Base-by-base conservation (phyloP, 2,888 invertebrate genomes). In the Pyrochroa serraticornis region DNA sequence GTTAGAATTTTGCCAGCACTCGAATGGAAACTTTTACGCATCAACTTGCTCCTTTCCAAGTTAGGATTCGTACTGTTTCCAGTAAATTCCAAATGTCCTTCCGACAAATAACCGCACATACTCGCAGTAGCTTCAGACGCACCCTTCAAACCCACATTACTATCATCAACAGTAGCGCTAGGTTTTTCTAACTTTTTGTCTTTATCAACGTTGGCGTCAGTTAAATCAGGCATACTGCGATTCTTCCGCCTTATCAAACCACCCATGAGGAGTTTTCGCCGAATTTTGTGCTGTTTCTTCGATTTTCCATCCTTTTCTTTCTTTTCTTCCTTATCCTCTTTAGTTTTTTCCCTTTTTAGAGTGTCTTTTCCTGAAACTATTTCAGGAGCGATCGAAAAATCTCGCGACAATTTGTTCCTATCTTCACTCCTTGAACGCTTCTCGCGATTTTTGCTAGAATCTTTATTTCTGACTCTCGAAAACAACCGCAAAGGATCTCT, bases 221-320 rank as follows among this genome's bases (percentile, higher is more conserved):
- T 89, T 44, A 95, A 81, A 80, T 95, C 95, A 0, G 95, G 95
- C 92, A 95, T 92, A 51, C 93, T 93, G 64, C 94, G 83, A 74
- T 95, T 95, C 76, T 95, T 95, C 31, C 94, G 83, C 59, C 91
- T 85, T 48, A 95, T 93, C 48, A 95, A 80, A 1, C 94, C 94
- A 8, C 94, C 94, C 93, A 95, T 94, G 6, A 95, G 75, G 2
- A 94, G 77, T 77, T 94, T 94, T 71, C 94, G 83, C 30, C 94
- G 82, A 41, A 95, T 92, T 80, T 94, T 94, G 73, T 95, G 95
- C 74, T 94, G 94, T 67, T 95, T 95, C 74, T 94, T 94, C 45
- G 88, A 88, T 72, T 91, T 91, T 56, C 85, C 84, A 55, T 91
- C 90, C 73, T 89, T 86, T 7, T 83, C 82, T 47, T 77, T 75